A percentile compares a stretch with the other conserved stretches of the same genome.
Conservation (phyloP, 2,888 invertebrate species). For the Cosmopolites sordidus region DNA sequence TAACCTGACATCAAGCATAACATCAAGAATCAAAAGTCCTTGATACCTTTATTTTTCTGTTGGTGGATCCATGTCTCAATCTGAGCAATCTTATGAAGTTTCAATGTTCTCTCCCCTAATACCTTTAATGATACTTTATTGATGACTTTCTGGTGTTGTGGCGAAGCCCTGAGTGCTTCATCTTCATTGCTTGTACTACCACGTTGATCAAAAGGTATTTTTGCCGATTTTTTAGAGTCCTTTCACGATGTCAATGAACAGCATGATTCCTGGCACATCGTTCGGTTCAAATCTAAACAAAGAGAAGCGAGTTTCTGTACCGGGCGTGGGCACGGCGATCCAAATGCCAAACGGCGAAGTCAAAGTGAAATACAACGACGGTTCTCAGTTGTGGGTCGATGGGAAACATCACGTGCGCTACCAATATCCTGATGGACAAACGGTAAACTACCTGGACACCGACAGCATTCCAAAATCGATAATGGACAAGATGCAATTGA, state of each 20-base stretch:
- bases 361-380: slow-evolving; percentile 43
- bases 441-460: slow-evolving; percentile 40
- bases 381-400: slow-evolving; percentile 44
- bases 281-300: slow-evolving; percentile 31
- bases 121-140: too few species aligned
- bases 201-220: slow-evolving; percentile 3
- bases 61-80: too few species aligned
- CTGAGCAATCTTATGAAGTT: too few species aligned
- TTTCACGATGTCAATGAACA: slow-evolving; percentile 40
- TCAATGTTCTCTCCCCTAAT: too few species aligned
- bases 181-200: neutral
- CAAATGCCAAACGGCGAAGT: slow-evolving; percentile 44
- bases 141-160: too few species aligned
- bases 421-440: slow-evolving; percentile 42
- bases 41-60: too few species aligned
- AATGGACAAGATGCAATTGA: slow-evolving; percentile 49
- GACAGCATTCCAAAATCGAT: slow-evolving; percentile 45
- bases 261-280: slow-evolving; percentile 32
- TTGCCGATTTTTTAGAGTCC: slow-evolving; percentile 44
- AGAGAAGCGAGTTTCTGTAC: slow-evolving; percentile 40
- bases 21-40: too few species aligned
- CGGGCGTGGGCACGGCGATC: slow-evolving; percentile 44
- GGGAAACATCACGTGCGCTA: slow-evolving; percentile 42
- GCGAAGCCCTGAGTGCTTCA: neutral
- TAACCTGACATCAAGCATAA: too few species aligned